These are phyloP conservation scores for Dinothrombium tinctorium DNA, from an alignment of 1,140 invertebrate species.

Conservation along the genomic window DNA sequence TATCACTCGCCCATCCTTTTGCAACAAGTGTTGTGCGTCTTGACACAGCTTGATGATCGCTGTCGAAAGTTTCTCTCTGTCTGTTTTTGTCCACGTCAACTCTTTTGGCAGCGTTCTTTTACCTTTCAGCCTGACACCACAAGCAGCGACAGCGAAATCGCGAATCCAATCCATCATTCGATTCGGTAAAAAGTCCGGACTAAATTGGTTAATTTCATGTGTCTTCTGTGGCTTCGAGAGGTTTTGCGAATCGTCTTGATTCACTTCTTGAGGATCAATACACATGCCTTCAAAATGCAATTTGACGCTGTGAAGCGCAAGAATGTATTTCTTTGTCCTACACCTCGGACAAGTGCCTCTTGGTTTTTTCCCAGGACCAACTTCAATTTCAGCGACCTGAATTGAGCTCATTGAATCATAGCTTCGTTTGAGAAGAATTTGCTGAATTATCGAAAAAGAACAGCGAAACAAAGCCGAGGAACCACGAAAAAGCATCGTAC, in stretches of 20 bases:
- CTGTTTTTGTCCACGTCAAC: neutral
- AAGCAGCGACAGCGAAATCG: too few relatives aligned
- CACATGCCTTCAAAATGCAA: slow-evolving; percentile 2
- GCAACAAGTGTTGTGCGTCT: slow-evolving; percentile 4
- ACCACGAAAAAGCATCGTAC: slow-evolving; percentile 6
- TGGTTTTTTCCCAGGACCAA: neutral
- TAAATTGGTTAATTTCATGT: neutral
- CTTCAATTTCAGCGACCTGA: neutral
- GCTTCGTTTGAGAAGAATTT: neutral
- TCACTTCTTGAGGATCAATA: slow-evolving; percentile 2
- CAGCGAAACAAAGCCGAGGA: neutral
- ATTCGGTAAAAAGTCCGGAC: neutral
- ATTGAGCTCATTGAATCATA: neutral
- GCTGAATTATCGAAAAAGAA: slow-evolving; percentile 1
- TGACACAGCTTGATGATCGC: slow-evolving; percentile 11
- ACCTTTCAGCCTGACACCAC: too few relatives aligned
- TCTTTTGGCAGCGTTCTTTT: neutral
- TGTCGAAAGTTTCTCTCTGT: neutral
- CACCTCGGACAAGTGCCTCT: slow-evolving; percentile 9
- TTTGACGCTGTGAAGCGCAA: slow-evolving; percentile 8
- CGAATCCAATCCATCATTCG: slow-evolving; percentile 2
- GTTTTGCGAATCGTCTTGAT: neutral
- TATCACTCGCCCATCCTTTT: slow-evolving; percentile 8
- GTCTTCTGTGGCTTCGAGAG: neutral
- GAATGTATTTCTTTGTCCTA: slow-evolving; percentile 8